Evolutionary conservation across 2,888 invertebrate species (phyloP), one percentile per base, ranked within the genome.

Genomic region (Cheiracanthium punctorium): DNA sequence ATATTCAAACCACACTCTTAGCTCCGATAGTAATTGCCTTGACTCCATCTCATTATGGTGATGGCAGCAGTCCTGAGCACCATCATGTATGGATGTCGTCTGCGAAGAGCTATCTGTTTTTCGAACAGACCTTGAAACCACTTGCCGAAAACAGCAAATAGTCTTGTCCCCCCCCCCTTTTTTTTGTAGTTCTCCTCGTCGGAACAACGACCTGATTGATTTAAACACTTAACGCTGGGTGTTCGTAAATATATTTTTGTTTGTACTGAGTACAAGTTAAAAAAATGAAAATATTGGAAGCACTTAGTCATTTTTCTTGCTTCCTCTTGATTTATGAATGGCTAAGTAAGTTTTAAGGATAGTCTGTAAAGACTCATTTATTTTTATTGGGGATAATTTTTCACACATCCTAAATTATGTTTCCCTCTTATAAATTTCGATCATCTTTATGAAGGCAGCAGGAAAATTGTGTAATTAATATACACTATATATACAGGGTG

Each of bases 71-170:
- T 70, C 82, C 75, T 75, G 82, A 58, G 65, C 65, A 69, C 58
- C 65, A 58, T 72, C 48, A n/a, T 71, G n/a, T n/a, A 58, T 81
- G 33, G 77, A 76, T 82, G 71, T 82, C 82, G 65, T 71, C 67
- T 20, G 10, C 12, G 17, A 43, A 48, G 43, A 80, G 29, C 30
- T 43, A 81, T 81, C 80, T 37, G 28, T 80, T 75, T 64, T 58
- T 0, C 8, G 24, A 30, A n/a, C n/a, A 69, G 75, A 80, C 82
- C 82, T 76, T 82, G 76, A 76, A 71, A 76, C 71, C 71, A 76
- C 58, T 70, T 20, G 41, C 14, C 8, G 24, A 20, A 20, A 29
- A 41, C 20, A 30, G 17, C 5, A 58, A 58, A 58, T 5, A 58
- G n/a, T n/a, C n/a, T n/a, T n/a, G n/a, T n/a, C n/a, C n/a, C n/a